A percentile compares a stretch with the other conserved stretches of the same genome.
Evolutionary conservation across 2,797 vertebrate species (phyloP).

Genomic region (Meriones psammophilus): DNA sequence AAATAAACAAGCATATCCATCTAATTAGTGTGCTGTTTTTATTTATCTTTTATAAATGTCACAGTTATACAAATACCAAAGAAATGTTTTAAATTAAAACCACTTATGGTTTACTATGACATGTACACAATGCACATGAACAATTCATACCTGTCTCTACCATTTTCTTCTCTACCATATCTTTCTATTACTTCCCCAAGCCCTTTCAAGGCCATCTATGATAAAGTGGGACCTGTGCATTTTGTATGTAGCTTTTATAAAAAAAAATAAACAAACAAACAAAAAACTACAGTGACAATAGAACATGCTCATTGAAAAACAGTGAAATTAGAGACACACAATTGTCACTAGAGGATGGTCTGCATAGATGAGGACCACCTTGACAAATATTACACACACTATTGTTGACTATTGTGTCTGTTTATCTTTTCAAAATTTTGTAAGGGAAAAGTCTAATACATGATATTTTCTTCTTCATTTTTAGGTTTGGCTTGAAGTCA

Average conservation of each 20-base stretch:
- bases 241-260: neutral
- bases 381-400: neutral
- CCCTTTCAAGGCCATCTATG: neutral
- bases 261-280: neutral
- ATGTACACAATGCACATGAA: neutral
- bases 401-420: neutral
- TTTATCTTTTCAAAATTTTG: neutral
- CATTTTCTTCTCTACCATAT: neutral
- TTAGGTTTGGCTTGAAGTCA: too few relatives aligned
- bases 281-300: neutral
- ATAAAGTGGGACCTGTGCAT: neutral
- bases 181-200: neutral
- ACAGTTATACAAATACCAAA: neutral
- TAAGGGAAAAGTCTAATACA: neutral
- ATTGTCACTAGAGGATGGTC: neutral
- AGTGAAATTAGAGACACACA: neutral
- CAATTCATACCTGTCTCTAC: neutral
- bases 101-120: neutral
- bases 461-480: neutral
- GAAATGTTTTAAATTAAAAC: neutral
- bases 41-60: neutral
- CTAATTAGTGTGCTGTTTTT: neutral
- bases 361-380: neutral
- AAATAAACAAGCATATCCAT: neutral
- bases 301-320: neutral